Conservation (phyloP, 1,140 invertebrate genomes). For the Drosophila subobscura region DNA sequence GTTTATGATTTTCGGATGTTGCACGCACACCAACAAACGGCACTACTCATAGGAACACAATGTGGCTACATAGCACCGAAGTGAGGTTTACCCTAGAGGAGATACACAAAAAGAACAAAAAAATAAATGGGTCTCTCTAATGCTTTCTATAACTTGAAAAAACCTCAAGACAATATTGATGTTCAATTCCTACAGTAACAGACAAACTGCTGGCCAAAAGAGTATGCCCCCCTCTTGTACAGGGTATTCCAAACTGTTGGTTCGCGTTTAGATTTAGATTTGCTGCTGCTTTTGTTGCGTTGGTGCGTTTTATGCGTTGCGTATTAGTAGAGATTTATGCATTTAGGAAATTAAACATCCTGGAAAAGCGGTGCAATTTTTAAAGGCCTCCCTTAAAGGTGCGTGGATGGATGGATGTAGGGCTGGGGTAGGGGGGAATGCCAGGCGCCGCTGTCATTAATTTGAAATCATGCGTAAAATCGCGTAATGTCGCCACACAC, state of each 20-base stretch:
- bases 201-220: too few relatives aligned
- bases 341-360: constrained; percentile 83
- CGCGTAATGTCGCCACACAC: constrained; percentile 76
- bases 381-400: constrained; percentile 45
- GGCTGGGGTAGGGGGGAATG: constrained; percentile 3
- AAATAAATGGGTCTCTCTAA: too few relatives aligned
- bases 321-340: constrained; percentile 82
- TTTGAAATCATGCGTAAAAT: constrained; percentile 82
- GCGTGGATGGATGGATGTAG: constrained; percentile 5
- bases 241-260: too few relatives aligned
- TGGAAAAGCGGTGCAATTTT: constrained; percentile 44
- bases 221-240: too few relatives aligned
- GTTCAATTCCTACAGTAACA: too few relatives aligned
- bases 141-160: too few relatives aligned
- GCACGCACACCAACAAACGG: constrained; percentile 20
- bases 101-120: too few relatives aligned
- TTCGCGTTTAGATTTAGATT: constrained; percentile 66
- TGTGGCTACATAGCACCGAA: constrained; percentile 9
- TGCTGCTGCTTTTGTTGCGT: constrained; percentile 37
- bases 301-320: constrained; percentile 4
- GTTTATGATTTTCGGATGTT: constrained; percentile 83
- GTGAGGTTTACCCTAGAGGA: too few relatives aligned
- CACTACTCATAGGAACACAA: constrained; percentile 13
- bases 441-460: constrained; percentile 64
- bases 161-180: too few relatives aligned